Evolutionary conservation across 2,113 vertebrate species (phyloP), one percentile per base, ranked within the genome.

Genomic region (Leucopternis melanops): DNA sequence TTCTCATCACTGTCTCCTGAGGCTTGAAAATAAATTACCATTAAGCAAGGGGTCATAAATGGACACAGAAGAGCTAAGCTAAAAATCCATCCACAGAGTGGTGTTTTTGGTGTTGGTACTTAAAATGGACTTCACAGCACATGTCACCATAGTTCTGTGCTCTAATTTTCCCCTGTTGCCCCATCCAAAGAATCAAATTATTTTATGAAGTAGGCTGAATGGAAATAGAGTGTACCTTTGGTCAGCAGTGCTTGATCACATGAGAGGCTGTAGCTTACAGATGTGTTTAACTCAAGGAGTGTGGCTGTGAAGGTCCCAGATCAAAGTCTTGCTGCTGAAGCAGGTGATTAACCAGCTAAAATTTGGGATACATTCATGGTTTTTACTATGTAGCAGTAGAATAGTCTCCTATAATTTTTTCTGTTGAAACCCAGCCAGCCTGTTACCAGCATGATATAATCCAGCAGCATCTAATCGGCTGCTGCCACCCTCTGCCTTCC

Each of bases 401-500:
- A 75, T 15, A 21, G 52, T 66, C 34, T 88, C 62, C 82, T 73
- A 21, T 61, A 71, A n/a, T 34, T 82, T 80, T 54, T 34, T 83
- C 18, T 44, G 52, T 31, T 78, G 65, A 80, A 93, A 65, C 66
- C 49, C 73, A 70, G 54, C 38, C 1, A 1, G 31, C 34, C 83
- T 42, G 19, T 49, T 80, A 90, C 86, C 75, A 78, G 83, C 13
- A 18, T 58, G 82, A 92, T 47, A 82, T 4, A 94, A 96, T 61
- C 81, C 74, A 94, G 84, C 69, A 91, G 81, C 65, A 75, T 93
- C 83, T 86, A 67, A 78, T 32, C 20, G 5, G 75, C 89, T 94
- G 79, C 91, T 96, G 93, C 75, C 88, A 96, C 70, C 88, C 88
- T 89, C 63, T 71, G 91, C 91, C 88, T 80, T 81, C 86, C 93